These are phyloP conservation scores for Caenorhabditis remanei DNA, from an alignment of 1,140 invertebrate species.

Conservation along the genomic window DNA sequence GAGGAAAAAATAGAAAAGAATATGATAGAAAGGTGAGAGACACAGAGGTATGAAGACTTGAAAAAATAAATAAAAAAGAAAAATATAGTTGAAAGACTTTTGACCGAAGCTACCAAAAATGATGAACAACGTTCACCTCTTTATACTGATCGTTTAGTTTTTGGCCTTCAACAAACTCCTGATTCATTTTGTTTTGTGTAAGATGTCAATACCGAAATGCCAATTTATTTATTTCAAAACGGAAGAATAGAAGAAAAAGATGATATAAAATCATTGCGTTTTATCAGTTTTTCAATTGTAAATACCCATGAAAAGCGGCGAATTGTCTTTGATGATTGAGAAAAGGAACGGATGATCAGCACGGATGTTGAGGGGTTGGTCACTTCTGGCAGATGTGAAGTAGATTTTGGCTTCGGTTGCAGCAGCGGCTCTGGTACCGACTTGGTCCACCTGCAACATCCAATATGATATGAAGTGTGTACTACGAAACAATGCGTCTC, in stretches of 20 bases:
- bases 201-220: background rate
- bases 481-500: background rate
- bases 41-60: background rate
- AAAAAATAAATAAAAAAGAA: background rate
- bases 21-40: background rate
- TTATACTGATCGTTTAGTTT: background rate
- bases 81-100: background rate
- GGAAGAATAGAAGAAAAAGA: background rate
- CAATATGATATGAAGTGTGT: background rate
- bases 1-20: background rate
- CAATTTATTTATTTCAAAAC: conserved; percentile 5
- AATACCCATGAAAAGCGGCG: conserved; percentile 22
- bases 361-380: background rate
- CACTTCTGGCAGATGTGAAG: background rate
- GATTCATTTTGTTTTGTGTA: too few species aligned
- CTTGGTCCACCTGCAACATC: conserved; percentile 8
- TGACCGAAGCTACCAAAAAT: too few species aligned
- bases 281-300: conserved; percentile 18
- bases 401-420: conserved; percentile 14
- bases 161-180: too few species aligned
- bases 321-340: conserved; percentile 44
- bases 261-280: background rate
- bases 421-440: conserved; percentile 16
- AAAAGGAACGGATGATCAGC: conserved; percentile 39
- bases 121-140: background rate